Percentiles rank a stretch among this genome's conserved stretches.
These are phyloP conservation scores for Lapara coniferarum DNA, from an alignment of 2,888 invertebrate genomes.

Conservation along the genomic window DNA sequence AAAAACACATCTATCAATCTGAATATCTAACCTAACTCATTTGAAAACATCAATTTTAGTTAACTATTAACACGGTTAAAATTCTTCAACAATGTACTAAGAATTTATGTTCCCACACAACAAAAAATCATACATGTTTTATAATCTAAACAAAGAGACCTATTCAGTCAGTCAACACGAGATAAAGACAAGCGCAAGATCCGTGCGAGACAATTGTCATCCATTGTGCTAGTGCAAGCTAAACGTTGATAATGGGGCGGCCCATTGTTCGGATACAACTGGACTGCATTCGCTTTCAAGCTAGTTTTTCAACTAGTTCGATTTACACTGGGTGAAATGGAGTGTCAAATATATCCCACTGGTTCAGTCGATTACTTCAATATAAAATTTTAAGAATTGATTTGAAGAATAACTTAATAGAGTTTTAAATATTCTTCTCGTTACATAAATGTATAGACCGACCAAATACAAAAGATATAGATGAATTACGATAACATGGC, in stretches of 20 bases:
- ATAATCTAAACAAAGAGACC: not conserved
- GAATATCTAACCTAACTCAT: too few species aligned
- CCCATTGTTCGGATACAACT: slow-evolving; percentile 23
- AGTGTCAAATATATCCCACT: not conserved
- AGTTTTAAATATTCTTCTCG: too few species aligned
- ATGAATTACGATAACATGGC: too few species aligned
- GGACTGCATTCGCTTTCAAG: slow-evolving; percentile 15
- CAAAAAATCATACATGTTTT: not conserved
- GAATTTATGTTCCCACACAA: not conserved
- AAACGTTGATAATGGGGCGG: slow-evolving; percentile 24
- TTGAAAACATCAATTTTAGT: too few species aligned
- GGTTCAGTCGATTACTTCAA: too few species aligned
- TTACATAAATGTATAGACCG: too few species aligned
- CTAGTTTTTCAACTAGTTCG: not conserved
- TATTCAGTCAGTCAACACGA: slow-evolving; percentile 3
- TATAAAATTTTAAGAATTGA: too few species aligned
- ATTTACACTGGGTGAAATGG: not conserved
- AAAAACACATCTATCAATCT: too few species aligned
- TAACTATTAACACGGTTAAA: too few species aligned
- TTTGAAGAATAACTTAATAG: too few species aligned
- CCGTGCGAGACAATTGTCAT: slow-evolving; percentile 22
- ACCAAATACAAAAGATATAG: too few species aligned
- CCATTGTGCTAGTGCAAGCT: slow-evolving; percentile 25
- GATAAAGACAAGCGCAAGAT: slow-evolving; percentile 24
- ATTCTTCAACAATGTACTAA: not conserved